phyloP scores from a whole-genome alignment of 2,888 invertebrate species.

The Pterostichus niger region DNA sequence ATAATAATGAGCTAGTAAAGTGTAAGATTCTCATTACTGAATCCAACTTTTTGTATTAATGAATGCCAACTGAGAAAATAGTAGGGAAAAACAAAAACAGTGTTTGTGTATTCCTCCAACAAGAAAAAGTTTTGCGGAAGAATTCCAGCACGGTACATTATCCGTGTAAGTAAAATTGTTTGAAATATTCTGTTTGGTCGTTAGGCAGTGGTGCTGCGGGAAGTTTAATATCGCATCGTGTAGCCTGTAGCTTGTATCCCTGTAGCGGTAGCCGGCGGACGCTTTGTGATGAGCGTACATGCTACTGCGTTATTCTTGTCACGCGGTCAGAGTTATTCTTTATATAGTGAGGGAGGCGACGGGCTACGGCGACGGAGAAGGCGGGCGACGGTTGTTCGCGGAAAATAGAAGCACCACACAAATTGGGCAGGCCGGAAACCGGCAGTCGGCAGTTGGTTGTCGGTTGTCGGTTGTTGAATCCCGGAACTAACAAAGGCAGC shows the following conservation, averaged over 20 bases:
- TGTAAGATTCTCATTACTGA: no score
- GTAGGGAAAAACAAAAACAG: no score
- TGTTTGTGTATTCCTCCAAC: no score
- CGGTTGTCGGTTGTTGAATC: not conserved
- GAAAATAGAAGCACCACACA: conserved; percentile 74
- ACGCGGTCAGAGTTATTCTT: conserved; percentile 77
- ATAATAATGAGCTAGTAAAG: no score
- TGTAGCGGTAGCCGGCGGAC: not conserved
- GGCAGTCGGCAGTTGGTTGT: not conserved
- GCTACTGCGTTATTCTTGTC: conserved; percentile 74
- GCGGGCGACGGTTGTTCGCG: conserved; percentile 72
- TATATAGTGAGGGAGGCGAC: conserved; percentile 76
- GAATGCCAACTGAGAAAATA: no score
- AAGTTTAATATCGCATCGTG: not conserved
- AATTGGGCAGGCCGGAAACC: conserved; percentile 67
- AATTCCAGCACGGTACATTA: no score
- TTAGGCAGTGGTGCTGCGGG: not conserved
- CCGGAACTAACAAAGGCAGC: not conserved
- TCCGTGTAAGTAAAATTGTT: conserved; percentile 15
- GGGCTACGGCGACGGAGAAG: conserved; percentile 68
- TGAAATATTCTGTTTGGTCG: conserved; percentile 16
- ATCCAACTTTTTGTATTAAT: no score
- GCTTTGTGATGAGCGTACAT: conserved; percentile 17
- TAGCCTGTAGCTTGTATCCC: not conserved
- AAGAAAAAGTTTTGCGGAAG: no score